Base-by-base conservation (phyloP, 1,140 invertebrate species). In the Oryzaephilus surinamensis region DNA sequence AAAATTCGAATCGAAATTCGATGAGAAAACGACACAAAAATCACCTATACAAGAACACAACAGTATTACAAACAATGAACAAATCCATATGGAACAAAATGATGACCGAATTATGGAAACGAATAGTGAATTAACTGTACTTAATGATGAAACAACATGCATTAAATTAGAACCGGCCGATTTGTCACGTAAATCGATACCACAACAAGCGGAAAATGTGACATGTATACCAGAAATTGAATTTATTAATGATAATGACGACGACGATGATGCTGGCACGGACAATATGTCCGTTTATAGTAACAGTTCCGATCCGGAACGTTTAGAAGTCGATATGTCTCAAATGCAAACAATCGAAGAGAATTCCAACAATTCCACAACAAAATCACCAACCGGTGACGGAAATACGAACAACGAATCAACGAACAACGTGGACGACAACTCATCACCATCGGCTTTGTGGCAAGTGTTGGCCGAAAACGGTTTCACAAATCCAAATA, bases 301-400 rank as follows among this genome's bases (percentile, higher is more conserved):
- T 12, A 69, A 69, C 50, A 69, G 69, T 41, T 66, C 71, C 2
- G 71, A 73, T 59, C 70, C 71, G 10, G 70, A 72, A 43, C 57
- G 71, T 36, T 48, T 72, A 32, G 69, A 72, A 43, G 70, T 72
- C 29, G 69, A 63, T 43, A 63, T 63, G 61, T 63, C 61, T 4
- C 57, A 57, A 45, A 50, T 58, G n/a, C n/a, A n/a, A n/a, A n/a
- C n/a, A 10, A 36, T 44, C 5, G 60, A 62, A 27, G 57, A 62
- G 21, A 47, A 54, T 18, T 57, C 53, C 58, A 6, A 58, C 60
- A 8, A 42, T 51, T 8, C 45, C 48, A 24, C 8, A 8, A 6
- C 8, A 24, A 6, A 24, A 24, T 24, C 23, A 24, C 1, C 37
- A 43, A 50, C 12, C n/a, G n/a, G n/a, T n/a, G n/a, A n/a, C n/a